A percentile compares a stretch with the other conserved stretches of the same genome.
Conservation (phyloP, 2,797 vertebrate genomes). For the Lithobates pipiens region DNA sequence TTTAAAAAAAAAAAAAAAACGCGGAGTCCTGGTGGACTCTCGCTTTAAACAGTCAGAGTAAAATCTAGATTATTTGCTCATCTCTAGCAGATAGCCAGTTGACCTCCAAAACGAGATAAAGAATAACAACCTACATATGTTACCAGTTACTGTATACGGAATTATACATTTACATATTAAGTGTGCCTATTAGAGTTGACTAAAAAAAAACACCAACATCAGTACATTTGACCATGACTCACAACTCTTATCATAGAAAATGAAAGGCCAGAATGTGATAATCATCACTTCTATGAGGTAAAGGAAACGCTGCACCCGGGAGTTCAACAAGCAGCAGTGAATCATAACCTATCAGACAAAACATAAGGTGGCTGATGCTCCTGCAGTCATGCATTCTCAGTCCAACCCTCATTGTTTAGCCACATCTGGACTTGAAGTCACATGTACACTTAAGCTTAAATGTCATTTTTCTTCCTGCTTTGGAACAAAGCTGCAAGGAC, state of each 20-base stretch:
- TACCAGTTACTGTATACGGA: too few species aligned
- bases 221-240: background rate
- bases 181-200: too few species aligned
- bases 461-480: constrained; percentile 31
- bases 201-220: background rate
- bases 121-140: too few species aligned
- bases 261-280: background rate
- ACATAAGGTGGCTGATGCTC: background rate
- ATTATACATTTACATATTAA: background rate
- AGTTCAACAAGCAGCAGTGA: constrained; percentile 10
- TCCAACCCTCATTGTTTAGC: constrained; percentile 15
- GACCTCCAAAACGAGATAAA: background rate
- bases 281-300: background rate
- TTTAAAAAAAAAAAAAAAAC: too few species aligned
- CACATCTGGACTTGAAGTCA: constrained; percentile 38
- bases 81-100: background rate
- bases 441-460: constrained; percentile 3
- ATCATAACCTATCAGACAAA: constrained; percentile 37
- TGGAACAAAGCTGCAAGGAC: constrained; percentile 30
- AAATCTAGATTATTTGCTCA: background rate
- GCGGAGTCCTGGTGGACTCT: too few species aligned
- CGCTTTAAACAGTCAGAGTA: background rate
- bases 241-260: background rate
- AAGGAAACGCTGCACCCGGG: background rate
- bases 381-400: background rate